Base-by-base conservation (phyloP, 2,888 invertebrate species). In the Zhuqinia jingwanae region DNA sequence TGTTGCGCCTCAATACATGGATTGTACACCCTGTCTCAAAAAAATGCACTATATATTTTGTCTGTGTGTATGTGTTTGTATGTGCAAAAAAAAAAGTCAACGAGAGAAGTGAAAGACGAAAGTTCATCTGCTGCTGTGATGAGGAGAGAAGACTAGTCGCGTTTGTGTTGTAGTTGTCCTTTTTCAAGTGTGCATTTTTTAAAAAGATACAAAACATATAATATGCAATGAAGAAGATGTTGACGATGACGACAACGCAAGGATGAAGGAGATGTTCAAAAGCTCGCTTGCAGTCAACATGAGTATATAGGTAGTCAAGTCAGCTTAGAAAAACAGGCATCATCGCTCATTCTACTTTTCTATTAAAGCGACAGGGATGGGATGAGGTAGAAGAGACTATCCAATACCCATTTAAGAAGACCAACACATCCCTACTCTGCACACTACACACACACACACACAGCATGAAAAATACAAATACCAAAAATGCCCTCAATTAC, bases 81-180 rank as follows among this genome's bases (percentile, higher is more conserved):
- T 58, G 11, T 10, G n/a, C 47, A 11, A 70, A 70, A 78, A 78
- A 78, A 68, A 58, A 75, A 73, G 53, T 53, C 68, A 82, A 73
- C 63, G 56, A 45, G 50, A 76, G 58, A 81, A 81, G 82, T 73
- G 82, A 82, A 82, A 82, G 82, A 82, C 50, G 63, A 82, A 82
- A 82, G 82, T 82, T 75, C 73, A 82, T 68, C 80, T 65, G 36
- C 10, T 50, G 25, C 70, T 50, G 25, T 45, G 45, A 70, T 45
- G 11, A 70, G 70, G 25, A 70, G 22, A 50, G n/a, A 47, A 68
- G 8, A 63, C 45, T 42, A 13, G 25, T 27, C 42, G 6, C 15
- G n/a, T n/a, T n/a, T n/a, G n/a, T 47, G 11, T 47, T 13, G 25
- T 47, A 45, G 45, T 45, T n/a, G n/a, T n/a, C n/a, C n/a, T n/a